A percentile compares a stretch with the other conserved stretches of the same genome.
Evolutionary conservation across 2,113 vertebrate genomes (phyloP).

Genomic region (Sapajus apella): DNA sequence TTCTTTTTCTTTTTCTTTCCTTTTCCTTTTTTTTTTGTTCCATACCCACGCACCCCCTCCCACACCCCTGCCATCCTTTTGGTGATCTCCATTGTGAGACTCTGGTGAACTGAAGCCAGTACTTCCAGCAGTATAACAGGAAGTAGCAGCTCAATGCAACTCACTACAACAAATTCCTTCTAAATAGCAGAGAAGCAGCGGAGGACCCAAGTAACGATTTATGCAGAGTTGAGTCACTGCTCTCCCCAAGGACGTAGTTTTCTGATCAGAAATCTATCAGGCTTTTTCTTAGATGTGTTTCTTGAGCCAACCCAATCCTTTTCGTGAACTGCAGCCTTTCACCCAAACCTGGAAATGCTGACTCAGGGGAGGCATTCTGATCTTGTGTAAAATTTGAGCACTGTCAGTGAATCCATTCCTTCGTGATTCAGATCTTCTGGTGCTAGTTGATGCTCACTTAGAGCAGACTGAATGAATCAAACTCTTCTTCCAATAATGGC

Average conservation of each 20-base stretch:
- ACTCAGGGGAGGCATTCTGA: neutral
- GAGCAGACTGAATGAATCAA: conserved; percentile 52
- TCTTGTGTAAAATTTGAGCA: conserved; percentile 15
- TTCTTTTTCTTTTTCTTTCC: neutral
- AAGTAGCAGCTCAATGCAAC: neutral
- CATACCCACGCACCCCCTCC: rapidly evolving
- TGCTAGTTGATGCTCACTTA: neutral
- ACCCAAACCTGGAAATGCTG: neutral
- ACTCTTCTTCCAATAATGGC: conserved; percentile 18
- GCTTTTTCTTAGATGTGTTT: conserved; percentile 49
- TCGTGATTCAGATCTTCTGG: conserved; percentile 19
- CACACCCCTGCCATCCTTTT: too few relatives aligned
- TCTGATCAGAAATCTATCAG: conserved; percentile 49
- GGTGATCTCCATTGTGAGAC: neutral
- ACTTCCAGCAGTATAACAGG: conserved; percentile 43
- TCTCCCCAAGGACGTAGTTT: neutral
- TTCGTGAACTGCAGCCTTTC: neutral
- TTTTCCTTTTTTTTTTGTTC: neutral
- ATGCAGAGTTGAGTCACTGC: neutral
- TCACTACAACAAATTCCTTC: conserved; percentile 14
- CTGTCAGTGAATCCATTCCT: conserved; percentile 38
- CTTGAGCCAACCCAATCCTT: neutral
- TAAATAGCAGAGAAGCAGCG: neutral
- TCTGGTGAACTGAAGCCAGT: conserved; percentile 29
- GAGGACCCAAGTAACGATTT: neutral